These are phyloP conservation scores for Lota lota DNA, from an alignment of 2,113 vertebrate genomes.

Conservation along the genomic window DNA sequence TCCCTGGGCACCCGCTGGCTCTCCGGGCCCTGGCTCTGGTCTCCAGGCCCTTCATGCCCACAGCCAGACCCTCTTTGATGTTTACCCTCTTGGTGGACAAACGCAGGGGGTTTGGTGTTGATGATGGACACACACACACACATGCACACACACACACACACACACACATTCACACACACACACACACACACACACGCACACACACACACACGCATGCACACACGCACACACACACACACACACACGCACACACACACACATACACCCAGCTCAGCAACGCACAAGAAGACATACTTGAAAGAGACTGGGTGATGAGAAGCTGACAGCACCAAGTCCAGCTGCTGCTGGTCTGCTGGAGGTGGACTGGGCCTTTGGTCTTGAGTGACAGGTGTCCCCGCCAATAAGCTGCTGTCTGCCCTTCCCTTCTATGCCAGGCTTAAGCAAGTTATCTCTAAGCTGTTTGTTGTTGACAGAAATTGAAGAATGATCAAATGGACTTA, in stretches of 20 bases:
- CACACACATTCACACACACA: too few relatives aligned
- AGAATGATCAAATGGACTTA: background rate
- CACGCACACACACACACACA: conserved; percentile 14
- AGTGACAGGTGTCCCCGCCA: conserved; percentile 56
- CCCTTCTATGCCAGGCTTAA: background rate
- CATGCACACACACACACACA: background rate
- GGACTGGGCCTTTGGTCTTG: conserved; percentile 45
- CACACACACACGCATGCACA: background rate
- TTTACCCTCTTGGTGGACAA: conserved; percentile 61
- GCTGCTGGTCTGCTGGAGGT: conserved; percentile 36
- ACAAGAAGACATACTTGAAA: conserved; percentile 62
- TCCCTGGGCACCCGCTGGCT: background rate
- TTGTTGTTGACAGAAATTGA: background rate
- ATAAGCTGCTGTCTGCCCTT: conserved; percentile 22
- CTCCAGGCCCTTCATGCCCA: conserved; percentile 56
- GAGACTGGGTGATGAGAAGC: conserved; percentile 65
- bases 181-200: background rate
- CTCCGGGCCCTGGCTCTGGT: background rate
- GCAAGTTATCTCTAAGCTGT: background rate
- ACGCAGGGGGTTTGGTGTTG: conserved; percentile 37
- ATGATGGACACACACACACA: conserved; percentile 17
- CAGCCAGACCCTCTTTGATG: conserved; percentile 67
- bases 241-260: conserved; percentile 23
- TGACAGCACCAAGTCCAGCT: conserved; percentile 58
- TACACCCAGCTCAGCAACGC: conserved; percentile 8